phyloP scores from a whole-genome alignment of 2,888 invertebrate genomes.

The Sturmia bella region DNA sequence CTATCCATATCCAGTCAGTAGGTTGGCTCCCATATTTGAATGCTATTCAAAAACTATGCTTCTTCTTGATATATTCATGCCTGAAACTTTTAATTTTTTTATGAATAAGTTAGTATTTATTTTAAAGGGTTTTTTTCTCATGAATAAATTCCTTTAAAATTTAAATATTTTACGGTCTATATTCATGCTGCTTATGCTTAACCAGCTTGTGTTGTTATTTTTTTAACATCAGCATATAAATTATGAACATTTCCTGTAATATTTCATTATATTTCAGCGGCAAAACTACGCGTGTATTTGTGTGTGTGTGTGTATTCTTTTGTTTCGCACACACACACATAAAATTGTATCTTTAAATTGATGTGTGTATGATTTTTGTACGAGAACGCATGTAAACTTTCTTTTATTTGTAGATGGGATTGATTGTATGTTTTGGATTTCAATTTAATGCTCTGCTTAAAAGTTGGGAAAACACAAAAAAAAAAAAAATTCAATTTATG shows the following conservation, averaged over 20 bases:
- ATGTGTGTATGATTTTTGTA: neutral
- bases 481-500: slow-evolving; percentile 41
- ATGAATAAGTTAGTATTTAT: no score
- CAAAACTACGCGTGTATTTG: neutral
- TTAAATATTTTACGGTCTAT: neutral
- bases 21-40: no score
- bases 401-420: neutral
- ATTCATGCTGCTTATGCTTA: neutral
- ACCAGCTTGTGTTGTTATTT: slow-evolving; percentile 25
- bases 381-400: neutral
- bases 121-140: neutral
- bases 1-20: no score
- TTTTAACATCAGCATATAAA: slow-evolving; percentile 21
- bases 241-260: slow-evolving; percentile 41
- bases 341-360: neutral
- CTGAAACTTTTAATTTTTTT: no score
- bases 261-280: slow-evolving; percentile 17
- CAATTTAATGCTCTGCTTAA: slow-evolving; percentile 17
- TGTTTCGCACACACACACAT: neutral
- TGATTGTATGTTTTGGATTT: slow-evolving; percentile 32
- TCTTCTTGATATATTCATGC: no score
- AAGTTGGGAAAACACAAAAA: neutral
- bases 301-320: neutral
- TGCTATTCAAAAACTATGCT: no score
- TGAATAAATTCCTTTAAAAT: slow-evolving; percentile 7